A percentile compares a stretch with the other conserved stretches of the same genome.
phyloP scores from a whole-genome alignment of 2,888 invertebrate species.

The Escarpia spicata region DNA sequence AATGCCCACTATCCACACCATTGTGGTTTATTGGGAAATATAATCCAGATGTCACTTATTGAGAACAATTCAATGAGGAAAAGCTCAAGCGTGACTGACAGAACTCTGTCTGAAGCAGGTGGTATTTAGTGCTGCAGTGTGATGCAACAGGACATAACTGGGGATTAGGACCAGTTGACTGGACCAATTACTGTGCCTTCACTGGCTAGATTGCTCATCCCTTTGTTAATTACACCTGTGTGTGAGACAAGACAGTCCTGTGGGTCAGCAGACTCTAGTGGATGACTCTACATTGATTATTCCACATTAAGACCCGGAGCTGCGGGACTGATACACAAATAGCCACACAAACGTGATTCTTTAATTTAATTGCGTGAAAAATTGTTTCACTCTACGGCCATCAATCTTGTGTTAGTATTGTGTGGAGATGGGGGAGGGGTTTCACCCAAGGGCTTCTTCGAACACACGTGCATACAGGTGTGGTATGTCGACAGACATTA shows the following conservation, averaged over 20 bases:
- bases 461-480: background rate
- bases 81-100: background rate
- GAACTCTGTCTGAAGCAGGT: background rate
- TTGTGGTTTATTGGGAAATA: conserved; percentile 16
- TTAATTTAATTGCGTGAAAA: background rate
- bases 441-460: background rate
- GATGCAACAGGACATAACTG: background rate
- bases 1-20: background rate
- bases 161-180: conserved; percentile 11
- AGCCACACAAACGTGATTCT: background rate
- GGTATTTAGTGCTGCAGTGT: background rate
- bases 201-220: background rate
- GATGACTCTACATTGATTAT: background rate
- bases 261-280: background rate
- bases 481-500: too few relatives aligned
- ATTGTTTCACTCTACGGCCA: background rate
- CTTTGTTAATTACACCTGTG: background rate
- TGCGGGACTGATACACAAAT: background rate
- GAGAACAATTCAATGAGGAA: background rate
- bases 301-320: background rate
- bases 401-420: background rate
- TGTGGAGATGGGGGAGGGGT: background rate
- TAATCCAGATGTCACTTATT: background rate
- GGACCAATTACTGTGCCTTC: background rate
- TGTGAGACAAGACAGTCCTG: background rate